Conservation (phyloP, 2,113 vertebrate genomes). For the Excalfactoria chinensis region DNA sequence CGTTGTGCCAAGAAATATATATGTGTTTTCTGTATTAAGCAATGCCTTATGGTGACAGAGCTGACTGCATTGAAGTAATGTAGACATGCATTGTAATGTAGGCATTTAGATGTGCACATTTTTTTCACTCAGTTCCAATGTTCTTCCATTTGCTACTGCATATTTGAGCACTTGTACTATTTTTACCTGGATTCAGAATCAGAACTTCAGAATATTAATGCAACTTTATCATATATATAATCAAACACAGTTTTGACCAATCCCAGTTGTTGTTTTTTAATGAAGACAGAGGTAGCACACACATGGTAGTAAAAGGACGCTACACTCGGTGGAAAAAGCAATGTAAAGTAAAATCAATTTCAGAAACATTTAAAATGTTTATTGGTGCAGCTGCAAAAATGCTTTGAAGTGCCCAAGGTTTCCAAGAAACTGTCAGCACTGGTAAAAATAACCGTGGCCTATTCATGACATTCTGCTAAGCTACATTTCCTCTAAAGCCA, state of each 20-base stretch:
- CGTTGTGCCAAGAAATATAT: background rate
- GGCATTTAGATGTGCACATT: background rate
- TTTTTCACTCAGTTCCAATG: background rate
- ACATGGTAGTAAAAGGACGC: background rate
- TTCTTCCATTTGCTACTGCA: background rate
- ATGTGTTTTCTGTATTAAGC: fast-evolving
- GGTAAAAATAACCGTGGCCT: background rate
- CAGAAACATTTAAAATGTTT: background rate
- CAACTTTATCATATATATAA: background rate
- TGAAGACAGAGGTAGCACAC: background rate
- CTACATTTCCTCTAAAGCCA: background rate
- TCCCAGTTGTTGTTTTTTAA: background rate
- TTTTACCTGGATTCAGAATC: background rate
- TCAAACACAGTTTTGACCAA: background rate
- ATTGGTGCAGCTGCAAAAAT: background rate
- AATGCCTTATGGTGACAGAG: background rate
- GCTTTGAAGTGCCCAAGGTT: background rate
- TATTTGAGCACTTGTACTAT: background rate
- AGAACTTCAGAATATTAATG: background rate
- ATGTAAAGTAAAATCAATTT: background rate
- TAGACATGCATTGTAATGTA: too few relatives aligned
- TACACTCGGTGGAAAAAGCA: background rate
- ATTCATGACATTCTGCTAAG: background rate
- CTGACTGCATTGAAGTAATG: background rate
- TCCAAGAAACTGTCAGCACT: background rate